Evolutionary conservation across 2,113 vertebrate species (phyloP).

Genomic region (Hemiscyllium ocellatum): DNA sequence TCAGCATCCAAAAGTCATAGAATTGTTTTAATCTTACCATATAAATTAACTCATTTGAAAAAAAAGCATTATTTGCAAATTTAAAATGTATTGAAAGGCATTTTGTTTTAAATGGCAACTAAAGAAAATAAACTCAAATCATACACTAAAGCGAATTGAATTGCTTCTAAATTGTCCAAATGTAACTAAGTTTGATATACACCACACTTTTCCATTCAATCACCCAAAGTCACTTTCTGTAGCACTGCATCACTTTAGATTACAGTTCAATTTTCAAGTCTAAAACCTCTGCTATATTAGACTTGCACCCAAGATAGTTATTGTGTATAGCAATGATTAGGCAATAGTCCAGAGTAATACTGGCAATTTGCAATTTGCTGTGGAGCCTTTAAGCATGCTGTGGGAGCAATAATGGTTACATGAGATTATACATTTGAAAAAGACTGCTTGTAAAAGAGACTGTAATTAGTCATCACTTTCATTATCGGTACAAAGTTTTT

Average conservation of each 20-base stretch:
- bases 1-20: background rate
- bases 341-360: background rate
- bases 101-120: background rate
- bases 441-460: background rate
- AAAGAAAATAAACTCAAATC: background rate
- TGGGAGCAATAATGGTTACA: background rate
- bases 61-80: background rate
- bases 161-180: background rate
- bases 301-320: background rate
- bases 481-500: background rate
- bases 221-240: background rate
- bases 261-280: background rate
- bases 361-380: background rate
- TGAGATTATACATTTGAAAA: background rate
- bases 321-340: background rate
- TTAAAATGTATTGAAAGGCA: constrained; percentile 4
- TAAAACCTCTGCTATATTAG: background rate
- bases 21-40: background rate
- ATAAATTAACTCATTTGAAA: background rate
- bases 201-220: background rate
- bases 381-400: background rate
- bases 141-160: background rate
- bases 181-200: background rate
- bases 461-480: background rate
- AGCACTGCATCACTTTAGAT: background rate